Base-by-base conservation (phyloP, 2,113 vertebrate species). In the Cyphomyrus discorhynchus region DNA sequence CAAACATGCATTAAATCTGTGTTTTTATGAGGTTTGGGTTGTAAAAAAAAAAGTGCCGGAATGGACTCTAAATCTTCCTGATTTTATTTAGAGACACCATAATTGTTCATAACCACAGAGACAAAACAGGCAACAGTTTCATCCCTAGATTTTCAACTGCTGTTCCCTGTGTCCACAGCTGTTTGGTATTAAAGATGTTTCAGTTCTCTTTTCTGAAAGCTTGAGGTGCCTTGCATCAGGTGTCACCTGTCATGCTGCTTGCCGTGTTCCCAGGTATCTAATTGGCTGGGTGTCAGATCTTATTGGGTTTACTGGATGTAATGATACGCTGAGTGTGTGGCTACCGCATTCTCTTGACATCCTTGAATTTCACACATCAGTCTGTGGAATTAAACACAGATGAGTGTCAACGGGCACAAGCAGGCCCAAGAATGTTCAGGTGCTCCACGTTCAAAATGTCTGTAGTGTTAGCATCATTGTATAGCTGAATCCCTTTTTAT, bases 81-180 rank as follows among this genome's bases (percentile, higher is more conserved):
- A 53, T 89, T 89, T 91, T 77, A 92, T 93, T 92, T 91, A 89
- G 46, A 66, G 39, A 47, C 24, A 39, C 77, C 88, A 77, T 62
- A 80, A 89, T 66, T 90, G 62, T 88, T 62, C 62, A 9, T 88
- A 90, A 90, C 90, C 56, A 15, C 89, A 87, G 86, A 90, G 91
- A 89, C 82, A 87, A 91, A 91, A 89, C 52, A 74, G 70, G 89
- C 58, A 91, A 90, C 90, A 85, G 91, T 89, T 86, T 91, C 88
- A 90, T 77, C 49, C 89, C 84, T 42, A 50, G 87, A 66, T 66
- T 66, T 39, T 92, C 88, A 86, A 47, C 82, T 85, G 77, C 42
- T 82, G 21, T 88, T 77, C 52, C 91, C 90, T 91, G 70, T 24
- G 91, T 90, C 70, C 88, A 90, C 92, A 93, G 91, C 92, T 91